Base-by-base conservation (phyloP, 2,797 vertebrate genomes). In the Anguilla megastoma region DNA sequence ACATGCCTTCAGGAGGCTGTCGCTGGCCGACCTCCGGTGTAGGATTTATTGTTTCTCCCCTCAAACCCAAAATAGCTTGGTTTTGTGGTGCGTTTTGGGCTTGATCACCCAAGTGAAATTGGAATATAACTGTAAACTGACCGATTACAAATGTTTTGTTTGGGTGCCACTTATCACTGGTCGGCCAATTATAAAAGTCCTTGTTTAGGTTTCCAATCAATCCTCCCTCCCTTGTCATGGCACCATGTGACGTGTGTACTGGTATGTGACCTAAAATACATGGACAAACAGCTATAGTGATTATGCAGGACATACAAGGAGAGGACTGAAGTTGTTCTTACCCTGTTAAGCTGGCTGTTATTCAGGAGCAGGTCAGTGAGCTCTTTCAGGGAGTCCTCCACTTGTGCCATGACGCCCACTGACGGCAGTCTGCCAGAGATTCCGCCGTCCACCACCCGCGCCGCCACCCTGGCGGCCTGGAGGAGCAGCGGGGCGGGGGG, bases 321-420 rank as follows among this genome's bases (percentile, higher is more conserved):
- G 3, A 79, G 12, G 4, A 30, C 16, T 18, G 41, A 2, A 4
- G 9, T 2, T 10, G 1, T 4, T 88, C 94, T 93, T 92, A 96
- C 95, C 94, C 87, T 52, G 88, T 90, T 63, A 76, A 89, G 85
- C 83, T 86, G 91, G 74, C 86, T 79, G 3, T 88, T 74, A 85
- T 58, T 90, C n/a, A 96, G 90, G 92, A 96, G 90, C 80, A 91
- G 83, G 80, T 41, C 82, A 0, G 90, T 92, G 89, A 96, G 88
- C 88, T 94, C 89, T 88, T 76, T 92, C 90, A 96, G 89, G 0
- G 90, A 74, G 54, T 89, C 92, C 30, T 94, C 93, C 86, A 95
- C 88, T 0, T 60, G 87, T 0, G 69, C 89, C 85, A 16, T 33
- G 18, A 93, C 92, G 76, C 90, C 88, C 0, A 0, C 86, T 0